phyloP scores from a whole-genome alignment of 2,888 invertebrate species.

The Callimorpha dominula region DNA sequence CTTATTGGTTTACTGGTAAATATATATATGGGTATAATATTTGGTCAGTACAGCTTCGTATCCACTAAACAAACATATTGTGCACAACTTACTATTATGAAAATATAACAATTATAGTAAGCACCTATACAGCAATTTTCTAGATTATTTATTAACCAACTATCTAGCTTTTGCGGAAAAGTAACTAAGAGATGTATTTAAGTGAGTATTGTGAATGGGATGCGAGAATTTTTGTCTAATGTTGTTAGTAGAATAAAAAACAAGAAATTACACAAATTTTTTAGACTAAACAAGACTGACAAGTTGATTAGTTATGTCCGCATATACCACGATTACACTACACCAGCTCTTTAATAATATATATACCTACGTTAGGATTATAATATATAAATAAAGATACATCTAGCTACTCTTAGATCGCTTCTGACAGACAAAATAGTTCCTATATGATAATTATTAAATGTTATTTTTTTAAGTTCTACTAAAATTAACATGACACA shows the following conservation, averaged over 20 bases:
- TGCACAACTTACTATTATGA: neutral
- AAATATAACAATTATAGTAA: neutral
- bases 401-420: conserved; percentile 69
- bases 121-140: neutral
- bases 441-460: conserved; percentile 63
- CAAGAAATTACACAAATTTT: neutral
- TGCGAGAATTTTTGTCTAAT: no score
- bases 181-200: neutral
- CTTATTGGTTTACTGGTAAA: neutral
- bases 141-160: neutral
- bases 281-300: conserved; percentile 10
- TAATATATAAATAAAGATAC: conserved; percentile 40
- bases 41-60: neutral
- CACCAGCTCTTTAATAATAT: conserved; percentile 41
- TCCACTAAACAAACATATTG: neutral
- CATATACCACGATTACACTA: conserved; percentile 25
- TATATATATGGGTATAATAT: neutral
- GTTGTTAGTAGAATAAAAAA: neutral
- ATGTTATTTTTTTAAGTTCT: conserved; percentile 40
- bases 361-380: conserved; percentile 46
- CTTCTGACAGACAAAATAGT: conserved; percentile 71
- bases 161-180: neutral
- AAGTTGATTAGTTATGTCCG: neutral
- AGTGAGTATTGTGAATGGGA: no score
- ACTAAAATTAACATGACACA: conserved; percentile 33